phyloP scores from a whole-genome alignment of 2,888 invertebrate genomes.

The Limulus polyphemus region DNA sequence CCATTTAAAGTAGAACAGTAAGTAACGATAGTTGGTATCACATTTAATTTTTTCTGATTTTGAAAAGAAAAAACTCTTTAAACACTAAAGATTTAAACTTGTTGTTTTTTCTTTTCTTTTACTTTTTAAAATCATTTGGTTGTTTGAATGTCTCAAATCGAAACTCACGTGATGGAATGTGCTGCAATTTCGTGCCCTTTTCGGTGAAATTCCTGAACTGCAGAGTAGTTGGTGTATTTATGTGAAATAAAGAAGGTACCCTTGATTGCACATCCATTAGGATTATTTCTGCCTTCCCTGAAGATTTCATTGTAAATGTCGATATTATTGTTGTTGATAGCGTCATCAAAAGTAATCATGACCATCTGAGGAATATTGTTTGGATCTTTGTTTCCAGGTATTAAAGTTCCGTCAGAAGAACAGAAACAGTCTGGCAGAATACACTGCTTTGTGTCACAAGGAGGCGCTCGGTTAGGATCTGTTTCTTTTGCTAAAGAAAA shows the following conservation, averaged over 20 bases:
- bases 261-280: conserved; percentile 35
- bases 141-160: too few relatives aligned
- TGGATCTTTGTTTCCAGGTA: conserved; percentile 33
- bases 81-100: too few relatives aligned
- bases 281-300: conserved; percentile 32
- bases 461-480: conserved; percentile 34
- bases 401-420: conserved; percentile 33
- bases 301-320: conserved; percentile 34
- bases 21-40: too few relatives aligned
- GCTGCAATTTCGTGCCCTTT: conserved; percentile 83
- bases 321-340: conserved; percentile 35
- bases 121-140: too few relatives aligned
- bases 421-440: conserved; percentile 35
- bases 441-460: conserved; percentile 32
- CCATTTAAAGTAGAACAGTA: too few relatives aligned
- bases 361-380: conserved; percentile 34
- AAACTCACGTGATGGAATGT: conserved; percentile 63
- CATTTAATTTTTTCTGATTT: too few relatives aligned
- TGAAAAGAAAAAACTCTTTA: too few relatives aligned
- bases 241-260: conserved; percentile 35
- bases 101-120: too few relatives aligned
- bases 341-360: conserved; percentile 35
- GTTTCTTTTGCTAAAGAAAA: conserved; percentile 29
- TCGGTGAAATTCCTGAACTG: conserved; percentile 40
- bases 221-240: conserved; percentile 35